A percentile compares a stretch with the other conserved stretches of the same genome.
phyloP scores from a whole-genome alignment of 2,113 vertebrate species.

The Barnardius zonarius region DNA sequence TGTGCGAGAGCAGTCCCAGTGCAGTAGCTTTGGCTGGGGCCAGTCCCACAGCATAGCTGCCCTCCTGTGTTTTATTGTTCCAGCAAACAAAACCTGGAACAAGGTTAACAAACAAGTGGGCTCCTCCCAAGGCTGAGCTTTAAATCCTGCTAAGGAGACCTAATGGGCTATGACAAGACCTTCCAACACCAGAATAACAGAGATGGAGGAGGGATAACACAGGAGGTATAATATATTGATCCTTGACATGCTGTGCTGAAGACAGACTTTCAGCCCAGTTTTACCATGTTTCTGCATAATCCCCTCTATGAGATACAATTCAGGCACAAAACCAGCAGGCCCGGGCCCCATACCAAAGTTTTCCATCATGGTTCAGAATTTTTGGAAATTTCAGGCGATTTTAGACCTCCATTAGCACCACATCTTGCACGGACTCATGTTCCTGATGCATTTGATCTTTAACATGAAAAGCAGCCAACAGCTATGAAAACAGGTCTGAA shows the following conservation, averaged over 20 bases:
- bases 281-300: neutral
- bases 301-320: neutral
- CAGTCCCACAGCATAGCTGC: neutral
- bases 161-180: neutral
- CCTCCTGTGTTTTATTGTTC: constrained; percentile 33
- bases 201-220: neutral
- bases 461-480: neutral
- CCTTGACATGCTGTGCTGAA: neutral
- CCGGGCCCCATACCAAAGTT: neutral
- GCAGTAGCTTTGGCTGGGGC: neutral
- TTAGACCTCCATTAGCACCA: neutral
- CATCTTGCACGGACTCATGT: neutral
- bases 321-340: neutral
- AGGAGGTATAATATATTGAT: rapidly evolving
- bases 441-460: neutral
- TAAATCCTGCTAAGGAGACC: neutral
- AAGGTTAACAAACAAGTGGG: constrained; percentile 5
- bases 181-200: neutral
- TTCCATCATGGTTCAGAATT: neutral
- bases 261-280: neutral
- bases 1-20: neutral
- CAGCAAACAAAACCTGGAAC: constrained; percentile 62
- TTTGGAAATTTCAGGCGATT: neutral
- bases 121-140: constrained; percentile 2
- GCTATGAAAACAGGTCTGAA: neutral